These are phyloP conservation scores for Leptinotarsa defecta DNA, from an alignment of 1,140 invertebrate species.

Conservation along the genomic window DNA sequence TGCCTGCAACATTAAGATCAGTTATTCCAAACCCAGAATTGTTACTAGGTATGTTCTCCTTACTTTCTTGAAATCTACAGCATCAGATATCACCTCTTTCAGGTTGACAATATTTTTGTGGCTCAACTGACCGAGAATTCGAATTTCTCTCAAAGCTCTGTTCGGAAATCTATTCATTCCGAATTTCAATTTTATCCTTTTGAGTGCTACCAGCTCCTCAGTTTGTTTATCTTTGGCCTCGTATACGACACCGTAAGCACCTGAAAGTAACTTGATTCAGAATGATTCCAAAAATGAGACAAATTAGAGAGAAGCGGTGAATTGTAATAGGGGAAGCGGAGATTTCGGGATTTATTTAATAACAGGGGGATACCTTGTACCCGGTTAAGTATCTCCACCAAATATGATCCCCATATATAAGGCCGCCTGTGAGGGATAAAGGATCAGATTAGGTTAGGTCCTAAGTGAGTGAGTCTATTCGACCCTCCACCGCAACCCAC, in stretches of 20 bases:
- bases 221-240: conserved; percentile 90
- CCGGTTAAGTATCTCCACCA: no score
- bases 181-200: conserved; percentile 97
- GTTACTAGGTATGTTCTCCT: conserved; percentile 25
- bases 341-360: neutral
- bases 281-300: no score
- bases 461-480: no score
- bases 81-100: conserved; percentile 97
- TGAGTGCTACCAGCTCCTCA: conserved; percentile 90
- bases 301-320: no score
- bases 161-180: conserved; percentile 99
- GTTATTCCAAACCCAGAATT: no score
- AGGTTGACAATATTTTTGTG: conserved; percentile 98
- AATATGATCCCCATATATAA: no score
- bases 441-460: no score
- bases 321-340: no score
- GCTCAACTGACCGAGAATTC: conserved; percentile 95
- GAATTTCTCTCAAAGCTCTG: conserved; percentile 98
- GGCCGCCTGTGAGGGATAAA: no score
- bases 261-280: conserved; percentile 22
- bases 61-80: conserved; percentile 93
- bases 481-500: no score
- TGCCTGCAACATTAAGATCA: conserved; percentile 62
- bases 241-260: conserved; percentile 94
- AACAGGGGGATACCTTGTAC: no score